Percentiles rank a stretch among this genome's conserved stretches.
These are phyloP conservation scores for Tachystola acroxantha DNA, from an alignment of 2,888 invertebrate species.

Conservation along the genomic window DNA sequence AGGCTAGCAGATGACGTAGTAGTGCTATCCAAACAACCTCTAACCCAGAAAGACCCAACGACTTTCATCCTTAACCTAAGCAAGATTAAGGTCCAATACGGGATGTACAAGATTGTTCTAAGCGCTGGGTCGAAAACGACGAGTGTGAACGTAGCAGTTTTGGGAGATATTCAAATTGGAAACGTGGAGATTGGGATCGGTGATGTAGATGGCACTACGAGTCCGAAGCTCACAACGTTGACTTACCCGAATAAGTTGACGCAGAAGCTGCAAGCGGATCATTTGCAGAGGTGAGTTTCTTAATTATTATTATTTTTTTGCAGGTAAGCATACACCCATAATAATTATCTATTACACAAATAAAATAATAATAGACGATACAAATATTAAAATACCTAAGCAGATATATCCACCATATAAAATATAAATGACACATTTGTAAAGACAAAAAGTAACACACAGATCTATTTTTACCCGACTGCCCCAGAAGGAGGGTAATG, in stretches of 20 bases:
- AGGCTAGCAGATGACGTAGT: conserved; percentile 86
- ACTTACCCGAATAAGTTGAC: conserved; percentile 84
- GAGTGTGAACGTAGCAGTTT: conserved; percentile 82
- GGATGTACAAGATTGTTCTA: conserved; percentile 89
- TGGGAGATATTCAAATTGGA: conserved; percentile 87
- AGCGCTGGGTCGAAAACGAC: conserved; percentile 82
- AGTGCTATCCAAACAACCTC: conserved; percentile 82
- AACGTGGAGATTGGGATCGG: conserved; percentile 91
- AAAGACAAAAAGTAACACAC: too few relatives aligned
- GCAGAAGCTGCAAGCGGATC: conserved; percentile 88
- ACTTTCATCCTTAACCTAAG: conserved; percentile 87
- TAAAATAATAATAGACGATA: too few relatives aligned
- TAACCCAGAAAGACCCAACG: conserved; percentile 78
- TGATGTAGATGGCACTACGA: conserved; percentile 93
- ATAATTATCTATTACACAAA: too few relatives aligned
- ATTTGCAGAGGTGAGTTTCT: conserved; percentile 85
- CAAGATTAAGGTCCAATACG: conserved; percentile 86
- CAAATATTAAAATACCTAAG: too few relatives aligned
- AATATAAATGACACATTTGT: too few relatives aligned
- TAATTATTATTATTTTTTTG: background rate
- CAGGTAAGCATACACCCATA: too few relatives aligned
- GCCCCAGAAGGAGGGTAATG: too few relatives aligned
- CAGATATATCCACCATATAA: too few relatives aligned
- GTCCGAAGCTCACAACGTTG: conserved; percentile 86
- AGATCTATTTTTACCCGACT: too few relatives aligned